Evolutionary conservation across 2,797 vertebrate species (phyloP).

Genomic region (Lacerta agilis): DNA sequence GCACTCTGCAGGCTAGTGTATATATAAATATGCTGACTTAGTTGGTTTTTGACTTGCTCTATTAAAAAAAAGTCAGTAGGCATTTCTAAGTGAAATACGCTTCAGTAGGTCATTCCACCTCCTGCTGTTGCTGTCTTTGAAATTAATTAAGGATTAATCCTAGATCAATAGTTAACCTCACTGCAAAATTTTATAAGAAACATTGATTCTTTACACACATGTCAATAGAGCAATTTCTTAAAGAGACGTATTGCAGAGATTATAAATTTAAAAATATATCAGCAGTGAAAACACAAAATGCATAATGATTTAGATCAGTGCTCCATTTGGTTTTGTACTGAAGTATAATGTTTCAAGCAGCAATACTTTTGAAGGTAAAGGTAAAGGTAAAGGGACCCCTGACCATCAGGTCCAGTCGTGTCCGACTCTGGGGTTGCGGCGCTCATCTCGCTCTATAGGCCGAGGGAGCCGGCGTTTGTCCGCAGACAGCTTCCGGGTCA

Average conservation of each 20-base stretch:
- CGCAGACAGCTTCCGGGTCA: no score
- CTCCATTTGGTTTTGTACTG: background rate
- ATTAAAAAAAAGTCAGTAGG: background rate
- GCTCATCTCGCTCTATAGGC: no score
- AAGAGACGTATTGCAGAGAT: background rate
- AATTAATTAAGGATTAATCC: background rate
- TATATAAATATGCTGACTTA: background rate
- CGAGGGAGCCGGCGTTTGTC: no score
- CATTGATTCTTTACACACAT: background rate
- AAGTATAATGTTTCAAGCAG: background rate
- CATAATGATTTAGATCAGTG: background rate
- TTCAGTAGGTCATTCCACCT: background rate
- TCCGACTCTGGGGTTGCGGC: no score
- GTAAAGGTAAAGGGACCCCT: no score
- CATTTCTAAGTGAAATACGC: background rate
- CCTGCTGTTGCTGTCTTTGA: background rate
- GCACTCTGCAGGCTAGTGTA: background rate
- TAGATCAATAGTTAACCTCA: constrained; percentile 8
- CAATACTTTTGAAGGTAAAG: background rate
- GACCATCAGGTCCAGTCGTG: no score
- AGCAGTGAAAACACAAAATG: background rate
- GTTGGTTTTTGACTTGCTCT: background rate
- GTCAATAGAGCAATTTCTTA: background rate
- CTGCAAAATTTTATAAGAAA: background rate
- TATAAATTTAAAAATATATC: background rate